Evolutionary conservation across 2,888 invertebrate species (phyloP).

Genomic region (Adela reaumurella): DNA sequence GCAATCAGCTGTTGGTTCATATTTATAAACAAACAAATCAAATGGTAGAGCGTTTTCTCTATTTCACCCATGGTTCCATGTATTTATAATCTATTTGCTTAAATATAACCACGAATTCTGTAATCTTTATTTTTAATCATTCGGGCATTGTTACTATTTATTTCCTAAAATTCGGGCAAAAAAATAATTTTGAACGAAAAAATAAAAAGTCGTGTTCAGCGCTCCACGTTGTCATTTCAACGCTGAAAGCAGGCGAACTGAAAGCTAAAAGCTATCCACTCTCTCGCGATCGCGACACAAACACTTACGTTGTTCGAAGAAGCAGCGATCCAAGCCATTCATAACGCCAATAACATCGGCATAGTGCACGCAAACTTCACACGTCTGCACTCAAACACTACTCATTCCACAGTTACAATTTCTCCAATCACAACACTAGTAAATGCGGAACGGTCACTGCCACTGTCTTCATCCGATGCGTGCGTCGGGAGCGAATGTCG

Average conservation of each 20-base stretch:
- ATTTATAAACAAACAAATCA: too few relatives aligned
- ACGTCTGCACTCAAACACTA: slow-evolving; percentile 38
- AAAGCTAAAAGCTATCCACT: slow-evolving; percentile 9
- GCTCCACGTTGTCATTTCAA: too few relatives aligned
- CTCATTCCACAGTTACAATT: slow-evolving; percentile 35
- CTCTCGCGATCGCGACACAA: slow-evolving; percentile 23
- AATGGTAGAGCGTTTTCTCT: too few relatives aligned
- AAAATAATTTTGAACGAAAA: too few relatives aligned
- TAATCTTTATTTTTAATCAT: too few relatives aligned
- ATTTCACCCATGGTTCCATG: too few relatives aligned
- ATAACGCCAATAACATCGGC: slow-evolving; percentile 48
- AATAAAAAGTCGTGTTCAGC: too few relatives aligned
- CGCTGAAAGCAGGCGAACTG: neutral
- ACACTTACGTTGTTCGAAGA: slow-evolving; percentile 56
- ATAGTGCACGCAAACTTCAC: slow-evolving; percentile 27
- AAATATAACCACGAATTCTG: too few relatives aligned
- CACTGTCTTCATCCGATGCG: slow-evolving; percentile 34
- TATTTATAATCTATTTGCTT: too few relatives aligned
- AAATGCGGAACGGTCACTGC: slow-evolving; percentile 19
- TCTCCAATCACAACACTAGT: slow-evolving; percentile 34
- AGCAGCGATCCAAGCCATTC: slow-evolving; percentile 56
- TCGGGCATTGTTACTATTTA: too few relatives aligned
- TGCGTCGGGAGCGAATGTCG: slow-evolving; percentile 44
- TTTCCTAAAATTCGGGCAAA: too few relatives aligned
- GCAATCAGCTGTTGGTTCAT: too few relatives aligned